Evolutionary conservation across 53 echinoderm and acorn worm species (phyloP).

Genomic region (Crossaster papposus): DNA sequence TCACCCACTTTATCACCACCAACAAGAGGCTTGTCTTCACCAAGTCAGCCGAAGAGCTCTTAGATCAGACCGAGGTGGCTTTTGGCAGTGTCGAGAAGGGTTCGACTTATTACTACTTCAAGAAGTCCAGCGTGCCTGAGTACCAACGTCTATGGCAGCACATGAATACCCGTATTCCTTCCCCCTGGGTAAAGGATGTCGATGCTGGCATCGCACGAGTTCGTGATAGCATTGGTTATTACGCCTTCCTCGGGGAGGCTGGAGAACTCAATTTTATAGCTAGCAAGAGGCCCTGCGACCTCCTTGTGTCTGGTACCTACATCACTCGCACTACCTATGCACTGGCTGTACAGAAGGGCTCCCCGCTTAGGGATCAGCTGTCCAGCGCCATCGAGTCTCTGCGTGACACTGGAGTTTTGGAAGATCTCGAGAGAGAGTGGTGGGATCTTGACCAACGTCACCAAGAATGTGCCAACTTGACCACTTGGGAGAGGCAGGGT

Average conservation of each 20-base stretch:
- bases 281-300: slow-evolving; percentile 84
- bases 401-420: slow-evolving; percentile 89
- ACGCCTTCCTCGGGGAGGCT: slow-evolving; percentile 93
- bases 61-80: slow-evolving; percentile 79
- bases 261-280: slow-evolving; percentile 77
- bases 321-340: slow-evolving; percentile 91
- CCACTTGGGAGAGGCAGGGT: slow-evolving; percentile 89
- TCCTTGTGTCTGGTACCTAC: slow-evolving; percentile 82
- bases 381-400: slow-evolving; percentile 91
- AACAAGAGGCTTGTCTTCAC: slow-evolving; percentile 83
- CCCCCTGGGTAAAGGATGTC: slow-evolving; percentile 69
- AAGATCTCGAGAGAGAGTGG: slow-evolving; percentile 92
- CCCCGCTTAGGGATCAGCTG: slow-evolving; percentile 79
- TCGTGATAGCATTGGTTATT: slow-evolving; percentile 75
- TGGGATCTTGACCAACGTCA: slow-evolving; percentile 78
- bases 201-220: slow-evolving; percentile 76
- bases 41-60: slow-evolving; percentile 73
- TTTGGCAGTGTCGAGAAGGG: slow-evolving; percentile 90
- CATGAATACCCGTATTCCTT: slow-evolving; percentile 79
- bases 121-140: slow-evolving; percentile 84
- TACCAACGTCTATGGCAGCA: slow-evolving; percentile 92
- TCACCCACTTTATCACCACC: slow-evolving; percentile 88
- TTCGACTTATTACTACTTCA: slow-evolving; percentile 88
- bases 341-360: slow-evolving; percentile 86
- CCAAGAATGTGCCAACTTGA: slow-evolving; percentile 77